Evolutionary conservation across 2,797 vertebrate genomes (phyloP).

Genomic region (Botia kubotai): DNA sequence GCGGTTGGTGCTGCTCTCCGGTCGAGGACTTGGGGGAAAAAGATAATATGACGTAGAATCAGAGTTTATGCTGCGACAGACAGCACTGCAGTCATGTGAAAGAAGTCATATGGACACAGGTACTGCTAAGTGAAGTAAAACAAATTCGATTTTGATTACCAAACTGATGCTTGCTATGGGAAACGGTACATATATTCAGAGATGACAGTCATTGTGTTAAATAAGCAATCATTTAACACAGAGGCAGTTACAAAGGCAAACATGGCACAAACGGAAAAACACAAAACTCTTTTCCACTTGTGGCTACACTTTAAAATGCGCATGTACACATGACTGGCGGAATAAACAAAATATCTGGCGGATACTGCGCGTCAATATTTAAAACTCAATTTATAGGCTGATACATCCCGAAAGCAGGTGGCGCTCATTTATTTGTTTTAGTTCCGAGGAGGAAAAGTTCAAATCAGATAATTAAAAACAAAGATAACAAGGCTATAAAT

Average conservation of each 20-base stretch:
- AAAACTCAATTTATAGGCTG: background rate
- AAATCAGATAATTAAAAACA: background rate
- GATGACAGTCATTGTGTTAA: background rate
- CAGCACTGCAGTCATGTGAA: constrained; percentile 63
- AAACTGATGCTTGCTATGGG: too few species aligned
- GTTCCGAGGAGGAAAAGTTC: constrained; percentile 26
- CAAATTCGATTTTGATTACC: too few species aligned
- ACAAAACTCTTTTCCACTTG: too few species aligned
- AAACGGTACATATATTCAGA: too few species aligned
- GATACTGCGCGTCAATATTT: background rate
- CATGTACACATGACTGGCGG: too few species aligned
- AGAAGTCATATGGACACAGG: constrained; percentile 61
- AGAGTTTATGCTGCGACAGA: constrained; percentile 61
- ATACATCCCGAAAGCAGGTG: constrained; percentile 36
- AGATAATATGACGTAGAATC: constrained; percentile 60
- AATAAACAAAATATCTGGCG: too few species aligned
- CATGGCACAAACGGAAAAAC: background rate
- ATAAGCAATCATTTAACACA: background rate
- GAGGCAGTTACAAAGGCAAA: background rate
- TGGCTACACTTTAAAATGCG: too few species aligned
- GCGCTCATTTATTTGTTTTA: constrained; percentile 3
- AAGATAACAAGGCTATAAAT: too few species aligned
- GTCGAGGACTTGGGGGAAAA: constrained; percentile 60
- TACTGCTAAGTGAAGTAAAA: background rate
- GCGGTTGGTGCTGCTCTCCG: constrained; percentile 56